phyloP scores from a whole-genome alignment of 2,888 invertebrate species.

The Helicoverpa assulta region DNA sequence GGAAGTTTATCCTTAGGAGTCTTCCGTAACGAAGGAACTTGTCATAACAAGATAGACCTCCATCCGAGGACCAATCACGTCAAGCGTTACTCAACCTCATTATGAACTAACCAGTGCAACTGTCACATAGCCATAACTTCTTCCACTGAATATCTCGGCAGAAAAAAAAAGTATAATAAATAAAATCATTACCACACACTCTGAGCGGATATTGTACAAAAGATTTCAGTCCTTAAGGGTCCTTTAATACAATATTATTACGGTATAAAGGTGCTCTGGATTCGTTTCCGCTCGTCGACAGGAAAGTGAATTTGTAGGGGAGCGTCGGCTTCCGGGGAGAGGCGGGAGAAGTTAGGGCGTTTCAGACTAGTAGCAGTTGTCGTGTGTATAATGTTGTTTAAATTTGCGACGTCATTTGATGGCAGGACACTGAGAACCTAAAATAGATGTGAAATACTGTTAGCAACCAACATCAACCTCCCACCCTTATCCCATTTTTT shows the following conservation, averaged over 20 bases:
- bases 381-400: constrained; percentile 5
- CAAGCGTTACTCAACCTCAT: no score
- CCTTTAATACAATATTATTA: constrained; percentile 74
- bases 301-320: constrained; percentile 80
- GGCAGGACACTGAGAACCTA: no score
- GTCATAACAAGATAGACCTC: no score
- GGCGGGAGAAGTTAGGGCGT: constrained; percentile 20
- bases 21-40: no score
- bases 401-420: background rate
- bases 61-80: no score
- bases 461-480: no score
- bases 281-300: constrained; percentile 75
- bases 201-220: constrained; percentile 56
- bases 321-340: constrained; percentile 64
- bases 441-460: no score
- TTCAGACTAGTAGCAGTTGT: constrained; percentile 22
- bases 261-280: constrained; percentile 71
- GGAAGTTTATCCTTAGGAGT: background rate
- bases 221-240: constrained; percentile 64
- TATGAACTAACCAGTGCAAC: no score
- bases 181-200: constrained; percentile 44
- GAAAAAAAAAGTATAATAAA: constrained; percentile 1
- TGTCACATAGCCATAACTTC: no score
- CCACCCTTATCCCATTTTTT: no score
- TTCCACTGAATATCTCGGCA: background rate